Conservation (phyloP, 2,888 invertebrate species). For the Phytoseiulus persimilis region DNA sequence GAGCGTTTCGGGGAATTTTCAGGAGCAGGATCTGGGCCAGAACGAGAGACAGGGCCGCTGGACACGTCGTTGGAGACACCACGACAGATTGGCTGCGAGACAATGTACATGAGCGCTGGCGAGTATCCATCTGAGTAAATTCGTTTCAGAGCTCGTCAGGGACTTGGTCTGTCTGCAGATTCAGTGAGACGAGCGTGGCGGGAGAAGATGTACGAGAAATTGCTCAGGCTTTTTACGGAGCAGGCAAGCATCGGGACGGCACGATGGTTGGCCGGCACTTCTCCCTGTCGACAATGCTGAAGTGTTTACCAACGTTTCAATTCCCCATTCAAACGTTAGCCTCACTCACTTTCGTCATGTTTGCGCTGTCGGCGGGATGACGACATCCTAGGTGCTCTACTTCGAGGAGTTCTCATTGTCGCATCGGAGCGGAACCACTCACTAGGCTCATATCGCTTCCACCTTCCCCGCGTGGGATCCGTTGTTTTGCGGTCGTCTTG, state of each 20-base stretch:
- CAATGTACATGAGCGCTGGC: not conserved
- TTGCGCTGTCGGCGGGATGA: not conserved
- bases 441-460: not conserved
- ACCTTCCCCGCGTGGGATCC: not conserved
- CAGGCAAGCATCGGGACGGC: not conserved
- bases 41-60: not conserved
- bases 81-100: not conserved
- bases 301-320: not conserved
- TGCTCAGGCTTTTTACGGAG: not conserved
- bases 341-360: not conserved
- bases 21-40: not conserved
- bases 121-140: not conserved
- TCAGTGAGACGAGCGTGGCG: not conserved
- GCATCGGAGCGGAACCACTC: not conserved
- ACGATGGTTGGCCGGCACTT: not conserved
- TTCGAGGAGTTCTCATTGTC: not conserved
- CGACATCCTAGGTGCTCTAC: not conserved
- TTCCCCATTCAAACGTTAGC: not conserved
- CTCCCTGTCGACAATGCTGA: not conserved
- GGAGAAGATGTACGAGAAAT: not conserved
- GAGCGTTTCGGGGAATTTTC: not conserved
- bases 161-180: not conserved
- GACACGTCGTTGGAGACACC: not conserved
- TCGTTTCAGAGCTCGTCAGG: not conserved
- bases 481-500: too few species aligned